These are phyloP conservation scores for Gasterosteus nipponicus DNA, from an alignment of 2,113 vertebrate genomes.

Conservation along the genomic window DNA sequence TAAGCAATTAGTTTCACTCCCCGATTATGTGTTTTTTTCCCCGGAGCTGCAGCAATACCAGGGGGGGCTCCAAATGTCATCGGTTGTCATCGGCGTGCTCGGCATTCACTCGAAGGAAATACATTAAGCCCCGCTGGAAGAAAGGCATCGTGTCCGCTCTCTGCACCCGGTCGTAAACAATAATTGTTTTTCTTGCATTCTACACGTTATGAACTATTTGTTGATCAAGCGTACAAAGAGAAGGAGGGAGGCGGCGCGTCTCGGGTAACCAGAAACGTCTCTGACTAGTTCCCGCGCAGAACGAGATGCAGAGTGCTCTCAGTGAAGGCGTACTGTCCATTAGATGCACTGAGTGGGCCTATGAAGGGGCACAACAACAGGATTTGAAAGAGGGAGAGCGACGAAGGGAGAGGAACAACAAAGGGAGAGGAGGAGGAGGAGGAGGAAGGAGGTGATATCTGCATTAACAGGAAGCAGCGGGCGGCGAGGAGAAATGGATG, in stretches of 20 bases:
- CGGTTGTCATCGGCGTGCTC: constrained; percentile 58
- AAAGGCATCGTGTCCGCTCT: constrained; percentile 31
- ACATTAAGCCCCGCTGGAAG: constrained; percentile 42
- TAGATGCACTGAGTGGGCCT: constrained; percentile 57
- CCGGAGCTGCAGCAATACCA: constrained; percentile 32
- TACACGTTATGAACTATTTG: constrained; percentile 56
- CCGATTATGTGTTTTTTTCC: constrained; percentile 31
- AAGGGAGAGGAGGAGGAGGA: constrained; percentile 30
- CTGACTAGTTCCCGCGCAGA: constrained; percentile 48
- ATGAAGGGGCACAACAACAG: constrained; percentile 54
- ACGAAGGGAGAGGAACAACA: constrained; percentile 56
- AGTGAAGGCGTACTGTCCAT: constrained; percentile 53
- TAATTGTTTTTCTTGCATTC: constrained; percentile 54
- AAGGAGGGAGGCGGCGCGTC: constrained; percentile 10
- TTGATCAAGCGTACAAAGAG: constrained; percentile 47
- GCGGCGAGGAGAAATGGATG: constrained; percentile 47
- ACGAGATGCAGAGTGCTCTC: constrained; percentile 32
- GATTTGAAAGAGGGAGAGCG: constrained; percentile 60
- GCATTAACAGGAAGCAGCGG: constrained; percentile 69
- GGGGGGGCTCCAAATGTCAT: constrained; percentile 62
- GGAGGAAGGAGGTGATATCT: constrained; percentile 62
- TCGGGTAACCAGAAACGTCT: constrained; percentile 42
- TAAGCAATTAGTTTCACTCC: constrained; percentile 34
- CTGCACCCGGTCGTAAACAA: constrained; percentile 54
- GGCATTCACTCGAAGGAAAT: constrained; percentile 54